These are phyloP conservation scores for Albula glossodonta DNA, from an alignment of 2,113 vertebrate species.

Conservation along the genomic window DNA sequence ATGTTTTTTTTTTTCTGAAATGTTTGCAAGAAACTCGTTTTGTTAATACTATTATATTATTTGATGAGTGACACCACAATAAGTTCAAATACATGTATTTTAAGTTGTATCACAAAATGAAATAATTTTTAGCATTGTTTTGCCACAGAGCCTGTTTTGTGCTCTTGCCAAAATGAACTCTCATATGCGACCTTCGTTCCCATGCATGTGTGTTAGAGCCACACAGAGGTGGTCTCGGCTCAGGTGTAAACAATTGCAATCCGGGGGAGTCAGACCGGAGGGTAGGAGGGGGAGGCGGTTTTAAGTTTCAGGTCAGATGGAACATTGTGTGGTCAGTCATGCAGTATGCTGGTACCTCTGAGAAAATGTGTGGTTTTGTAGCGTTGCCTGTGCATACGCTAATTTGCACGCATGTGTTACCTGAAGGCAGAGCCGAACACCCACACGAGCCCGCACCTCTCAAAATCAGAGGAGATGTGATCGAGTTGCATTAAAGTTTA, in stretches of 20 bases:
- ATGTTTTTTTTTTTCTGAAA: too few species aligned
- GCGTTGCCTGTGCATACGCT: not conserved
- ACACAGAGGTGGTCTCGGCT: not conserved
- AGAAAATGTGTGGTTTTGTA: not conserved
- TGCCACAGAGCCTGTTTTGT: not conserved
- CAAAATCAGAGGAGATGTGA: not conserved
- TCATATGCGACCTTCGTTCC: not conserved
- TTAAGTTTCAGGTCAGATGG: not conserved
- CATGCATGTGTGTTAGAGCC: not conserved
- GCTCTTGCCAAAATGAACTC: not conserved
- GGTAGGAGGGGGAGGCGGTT: too few species aligned
- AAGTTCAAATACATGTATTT: too few species aligned
- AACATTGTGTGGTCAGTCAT: not conserved
- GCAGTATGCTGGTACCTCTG: not conserved
- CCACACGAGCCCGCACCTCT: not conserved
- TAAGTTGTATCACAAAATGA: too few species aligned
- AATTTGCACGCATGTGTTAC: not conserved
- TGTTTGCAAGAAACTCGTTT: too few species aligned
- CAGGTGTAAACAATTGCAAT: not conserved
- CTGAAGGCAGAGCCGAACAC: not conserved
- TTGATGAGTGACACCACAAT: too few species aligned
- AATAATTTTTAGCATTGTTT: not conserved
- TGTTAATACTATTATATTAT: too few species aligned
- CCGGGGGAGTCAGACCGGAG: not conserved
- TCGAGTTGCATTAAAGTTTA: too few species aligned